phyloP scores from a whole-genome alignment of 2,113 vertebrate genomes.

The Cyprinus carpio region DNA sequence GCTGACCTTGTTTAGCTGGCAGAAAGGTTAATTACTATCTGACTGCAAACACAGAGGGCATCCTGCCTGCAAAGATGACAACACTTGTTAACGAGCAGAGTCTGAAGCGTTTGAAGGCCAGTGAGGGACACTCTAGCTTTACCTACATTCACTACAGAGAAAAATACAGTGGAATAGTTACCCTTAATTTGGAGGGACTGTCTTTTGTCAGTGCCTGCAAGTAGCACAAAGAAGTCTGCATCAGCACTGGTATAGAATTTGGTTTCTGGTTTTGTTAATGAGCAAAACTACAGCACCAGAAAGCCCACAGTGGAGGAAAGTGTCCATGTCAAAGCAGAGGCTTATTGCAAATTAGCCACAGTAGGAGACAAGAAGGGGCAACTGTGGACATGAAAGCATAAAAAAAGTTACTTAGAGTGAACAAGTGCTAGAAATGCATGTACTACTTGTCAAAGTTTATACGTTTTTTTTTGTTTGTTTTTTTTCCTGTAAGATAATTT shows the following conservation, averaged over 20 bases:
- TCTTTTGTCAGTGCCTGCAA: slow-evolving; percentile 74
- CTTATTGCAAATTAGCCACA: background rate
- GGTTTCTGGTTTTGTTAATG: slow-evolving; percentile 14
- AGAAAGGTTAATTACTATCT: too few relatives aligned
- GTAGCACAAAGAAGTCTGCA: slow-evolving; percentile 67
- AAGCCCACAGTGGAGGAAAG: slow-evolving; percentile 5
- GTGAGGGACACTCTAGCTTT: slow-evolving; percentile 1
- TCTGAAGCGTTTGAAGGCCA: slow-evolving; percentile 6
- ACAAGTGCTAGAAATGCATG: too few relatives aligned
- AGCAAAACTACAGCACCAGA: slow-evolving; percentile 15
- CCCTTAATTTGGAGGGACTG: slow-evolving; percentile 66
- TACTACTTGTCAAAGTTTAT: too few relatives aligned
- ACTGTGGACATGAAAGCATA: background rate
- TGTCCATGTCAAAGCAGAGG: background rate
- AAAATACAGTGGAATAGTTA: slow-evolving; percentile 64
- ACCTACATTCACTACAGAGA: slow-evolving; percentile 13
- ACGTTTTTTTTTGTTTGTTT: too few relatives aligned
- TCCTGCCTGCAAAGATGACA: too few relatives aligned
- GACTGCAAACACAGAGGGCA: too few relatives aligned
- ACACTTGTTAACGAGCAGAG: too few relatives aligned
- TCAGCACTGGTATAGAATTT: slow-evolving; percentile 35
- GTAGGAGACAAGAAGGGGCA: slow-evolving; percentile 56
- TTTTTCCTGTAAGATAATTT: too few relatives aligned
- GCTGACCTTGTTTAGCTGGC: too few relatives aligned
- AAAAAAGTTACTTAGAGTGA: too few relatives aligned